phyloP scores from a whole-genome alignment of 2,797 vertebrate species.

The Etheostoma nigrum region DNA sequence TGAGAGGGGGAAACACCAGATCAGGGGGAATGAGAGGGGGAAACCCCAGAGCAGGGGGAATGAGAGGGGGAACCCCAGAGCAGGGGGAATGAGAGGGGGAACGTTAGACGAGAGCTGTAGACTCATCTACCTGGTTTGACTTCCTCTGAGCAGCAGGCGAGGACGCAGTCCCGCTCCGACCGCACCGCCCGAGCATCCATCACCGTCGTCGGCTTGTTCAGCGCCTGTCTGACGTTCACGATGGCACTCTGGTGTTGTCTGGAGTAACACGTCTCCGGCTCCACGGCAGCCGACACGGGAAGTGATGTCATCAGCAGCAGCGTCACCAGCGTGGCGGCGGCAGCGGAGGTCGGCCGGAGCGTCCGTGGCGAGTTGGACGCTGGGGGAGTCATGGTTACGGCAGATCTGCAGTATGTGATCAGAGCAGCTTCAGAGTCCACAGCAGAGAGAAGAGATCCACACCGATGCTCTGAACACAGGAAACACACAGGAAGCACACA shows the following conservation, averaged over 20 bases:
- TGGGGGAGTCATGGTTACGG: constrained; percentile 45
- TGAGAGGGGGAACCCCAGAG: no score
- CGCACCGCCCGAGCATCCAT: constrained; percentile 61
- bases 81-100: no score
- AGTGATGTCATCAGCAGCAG: constrained; percentile 26
- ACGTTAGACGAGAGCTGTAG: no score
- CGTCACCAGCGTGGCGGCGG: no score
- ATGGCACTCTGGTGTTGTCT: constrained; percentile 76
- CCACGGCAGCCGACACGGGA: constrained; percentile 33
- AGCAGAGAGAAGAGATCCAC: constrained; percentile 41
- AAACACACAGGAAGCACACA: no score
- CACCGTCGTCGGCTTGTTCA: constrained; percentile 33
- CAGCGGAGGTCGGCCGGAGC: constrained; percentile 24
- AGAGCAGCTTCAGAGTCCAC: constrained; percentile 31
- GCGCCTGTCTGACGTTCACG: constrained; percentile 69
- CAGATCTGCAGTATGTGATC: not conserved
- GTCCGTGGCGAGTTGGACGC: not conserved
- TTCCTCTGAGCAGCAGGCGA: constrained; percentile 83
- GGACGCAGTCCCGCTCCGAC: constrained; percentile 81
- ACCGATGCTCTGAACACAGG: no score
- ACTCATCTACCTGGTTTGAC: constrained; percentile 74
- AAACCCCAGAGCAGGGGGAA: no score
- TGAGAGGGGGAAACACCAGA: no score
- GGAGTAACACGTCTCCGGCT: constrained; percentile 82
- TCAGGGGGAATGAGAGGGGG: no score